phyloP scores from a whole-genome alignment of 2,113 vertebrate genomes.

The Lathamus discolor region DNA sequence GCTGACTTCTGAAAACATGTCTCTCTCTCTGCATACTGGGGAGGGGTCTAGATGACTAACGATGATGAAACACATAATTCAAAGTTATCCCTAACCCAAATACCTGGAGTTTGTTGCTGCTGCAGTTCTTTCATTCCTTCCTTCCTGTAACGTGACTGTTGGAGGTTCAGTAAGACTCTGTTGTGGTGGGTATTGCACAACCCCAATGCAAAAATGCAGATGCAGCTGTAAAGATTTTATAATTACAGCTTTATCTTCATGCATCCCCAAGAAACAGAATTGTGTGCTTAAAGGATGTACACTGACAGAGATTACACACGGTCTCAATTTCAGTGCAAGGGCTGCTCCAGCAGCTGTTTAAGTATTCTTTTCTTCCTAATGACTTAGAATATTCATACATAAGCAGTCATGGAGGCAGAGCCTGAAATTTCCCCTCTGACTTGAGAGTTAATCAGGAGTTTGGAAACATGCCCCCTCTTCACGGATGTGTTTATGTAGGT shows the following conservation, averaged over 20 bases:
- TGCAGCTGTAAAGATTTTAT: neutral
- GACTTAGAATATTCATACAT: neutral
- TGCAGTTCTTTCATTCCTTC: neutral
- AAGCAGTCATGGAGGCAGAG: neutral
- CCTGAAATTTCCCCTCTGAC: neutral
- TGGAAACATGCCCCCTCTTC: neutral
- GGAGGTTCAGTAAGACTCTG: neutral
- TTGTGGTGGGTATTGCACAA: neutral
- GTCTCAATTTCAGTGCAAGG: neutral
- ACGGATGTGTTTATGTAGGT: neutral
- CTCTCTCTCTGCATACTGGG: neutral
- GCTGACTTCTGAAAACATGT: neutral
- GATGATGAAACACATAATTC: neutral
- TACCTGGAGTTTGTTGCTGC: neutral
- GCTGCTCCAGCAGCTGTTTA: neutral
- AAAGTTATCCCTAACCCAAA: neutral
- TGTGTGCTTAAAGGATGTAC: neutral
- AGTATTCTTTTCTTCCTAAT: neutral
- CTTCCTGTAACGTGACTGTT: neutral
- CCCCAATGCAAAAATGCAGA: neutral
- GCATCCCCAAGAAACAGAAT: neutral
- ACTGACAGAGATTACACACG: neutral
- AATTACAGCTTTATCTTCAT: neutral
- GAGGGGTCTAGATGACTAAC: neutral
- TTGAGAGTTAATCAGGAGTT: neutral